Conservation (phyloP, 2,113 vertebrate species). For the Pandion haliaetus region DNA sequence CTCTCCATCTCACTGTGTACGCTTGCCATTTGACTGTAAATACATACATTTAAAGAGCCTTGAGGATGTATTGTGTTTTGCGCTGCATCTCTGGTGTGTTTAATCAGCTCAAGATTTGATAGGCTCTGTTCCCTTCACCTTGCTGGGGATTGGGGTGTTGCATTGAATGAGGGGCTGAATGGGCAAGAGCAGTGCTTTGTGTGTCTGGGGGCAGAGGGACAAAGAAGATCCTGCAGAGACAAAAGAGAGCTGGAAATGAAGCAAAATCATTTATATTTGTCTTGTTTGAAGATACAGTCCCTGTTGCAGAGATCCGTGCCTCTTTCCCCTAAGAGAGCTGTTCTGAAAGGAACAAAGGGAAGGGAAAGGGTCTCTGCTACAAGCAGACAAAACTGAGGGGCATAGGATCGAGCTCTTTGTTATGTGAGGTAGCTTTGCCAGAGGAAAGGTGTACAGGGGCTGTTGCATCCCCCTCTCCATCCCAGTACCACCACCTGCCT, state of each 20-base stretch:
- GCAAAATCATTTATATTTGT: background rate
- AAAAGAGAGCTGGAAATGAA: background rate
- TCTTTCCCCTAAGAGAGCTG: background rate
- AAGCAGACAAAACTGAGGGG: background rate
- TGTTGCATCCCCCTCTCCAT: background rate
- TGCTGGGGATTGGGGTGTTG: background rate
- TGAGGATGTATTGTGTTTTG: background rate
- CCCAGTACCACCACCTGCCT: background rate
- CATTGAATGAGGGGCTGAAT: background rate
- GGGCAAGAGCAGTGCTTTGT: background rate
- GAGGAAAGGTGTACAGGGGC: accelerated
- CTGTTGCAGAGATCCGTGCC: background rate
- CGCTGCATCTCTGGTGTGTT: background rate
- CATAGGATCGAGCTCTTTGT: background rate
- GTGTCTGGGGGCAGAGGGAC: background rate
- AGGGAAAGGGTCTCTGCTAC: background rate
- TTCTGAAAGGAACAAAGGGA: background rate
- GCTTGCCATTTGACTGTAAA: background rate
- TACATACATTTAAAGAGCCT: background rate
- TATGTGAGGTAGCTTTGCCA: background rate
- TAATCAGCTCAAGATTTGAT: background rate
- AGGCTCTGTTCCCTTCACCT: background rate
- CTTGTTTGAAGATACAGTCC: background rate
- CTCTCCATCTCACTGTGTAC: background rate
- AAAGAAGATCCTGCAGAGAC: background rate